phyloP scores from a whole-genome alignment of 1,140 invertebrate genomes.

The Zaprionus kolodkinae region DNA sequence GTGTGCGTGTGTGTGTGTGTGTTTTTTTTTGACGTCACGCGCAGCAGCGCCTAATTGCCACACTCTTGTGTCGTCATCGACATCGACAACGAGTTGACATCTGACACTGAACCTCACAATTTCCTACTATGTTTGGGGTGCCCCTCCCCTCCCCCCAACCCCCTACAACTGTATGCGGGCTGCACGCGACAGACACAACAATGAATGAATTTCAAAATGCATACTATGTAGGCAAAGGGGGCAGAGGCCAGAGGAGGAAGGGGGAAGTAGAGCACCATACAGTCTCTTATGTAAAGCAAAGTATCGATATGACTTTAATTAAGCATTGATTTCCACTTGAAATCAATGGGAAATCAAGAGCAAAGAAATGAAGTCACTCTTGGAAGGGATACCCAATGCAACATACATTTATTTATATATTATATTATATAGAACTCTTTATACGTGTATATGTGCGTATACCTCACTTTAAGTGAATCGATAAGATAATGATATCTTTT shows the following conservation, averaged over 20 bases:
- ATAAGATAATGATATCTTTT: too few species aligned
- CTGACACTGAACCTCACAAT: slow-evolving; percentile 67
- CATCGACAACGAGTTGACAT: slow-evolving; percentile 64
- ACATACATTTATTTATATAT: background rate
- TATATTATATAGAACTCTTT: too few species aligned
- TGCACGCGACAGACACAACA: slow-evolving; percentile 23
- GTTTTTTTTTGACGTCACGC: slow-evolving; percentile 63
- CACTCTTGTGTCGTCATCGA: slow-evolving; percentile 62
- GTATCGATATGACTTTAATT: slow-evolving; percentile 67
- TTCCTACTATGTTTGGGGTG: slow-evolving; percentile 24
- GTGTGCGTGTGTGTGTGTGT: background rate
- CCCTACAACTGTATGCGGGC: slow-evolving; percentile 64
- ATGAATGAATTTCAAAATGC: slow-evolving; percentile 62
- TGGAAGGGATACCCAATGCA: background rate
- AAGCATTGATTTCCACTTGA: slow-evolving; percentile 77
- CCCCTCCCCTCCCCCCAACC: too few species aligned
- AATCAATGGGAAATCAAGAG: slow-evolving; percentile 33
- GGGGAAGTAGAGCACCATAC: background rate
- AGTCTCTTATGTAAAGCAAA: slow-evolving; percentile 29
- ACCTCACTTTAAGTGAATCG: background rate
- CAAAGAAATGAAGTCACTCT: background rate
- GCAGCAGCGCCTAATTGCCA: slow-evolving; percentile 61
- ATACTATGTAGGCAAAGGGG: background rate
- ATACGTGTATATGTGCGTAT: background rate
- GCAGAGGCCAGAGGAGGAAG: too few species aligned